phyloP scores from a whole-genome alignment of 2,113 vertebrate species.

The Grammomys surdaster region DNA sequence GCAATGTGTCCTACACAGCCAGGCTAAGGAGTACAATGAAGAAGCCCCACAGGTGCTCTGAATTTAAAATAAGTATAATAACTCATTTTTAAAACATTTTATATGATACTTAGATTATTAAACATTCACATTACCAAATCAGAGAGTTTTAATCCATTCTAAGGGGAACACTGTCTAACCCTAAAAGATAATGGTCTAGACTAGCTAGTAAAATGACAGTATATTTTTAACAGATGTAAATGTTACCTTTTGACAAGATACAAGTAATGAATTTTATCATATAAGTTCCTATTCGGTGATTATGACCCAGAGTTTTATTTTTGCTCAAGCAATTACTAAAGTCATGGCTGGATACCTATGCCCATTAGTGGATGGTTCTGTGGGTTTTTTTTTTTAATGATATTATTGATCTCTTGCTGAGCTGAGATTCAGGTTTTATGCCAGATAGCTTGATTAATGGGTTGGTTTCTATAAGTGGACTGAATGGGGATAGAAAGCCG shows the following conservation, averaged over 20 bases:
- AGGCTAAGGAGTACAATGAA: slow-evolving; percentile 46
- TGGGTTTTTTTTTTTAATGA: slow-evolving; percentile 84
- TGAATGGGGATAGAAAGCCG: slow-evolving; percentile 97
- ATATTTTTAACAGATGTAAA: slow-evolving; percentile 85
- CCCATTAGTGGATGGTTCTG: slow-evolving; percentile 85
- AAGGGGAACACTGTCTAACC: slow-evolving; percentile 71
- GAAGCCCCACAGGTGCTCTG: slow-evolving; percentile 67
- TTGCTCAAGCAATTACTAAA: slow-evolving; percentile 86
- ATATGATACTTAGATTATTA: slow-evolving; percentile 75
- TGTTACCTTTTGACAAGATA: slow-evolving; percentile 85
- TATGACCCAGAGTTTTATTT: slow-evolving; percentile 84
- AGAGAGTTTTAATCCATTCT: slow-evolving; percentile 68
- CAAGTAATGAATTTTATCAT: slow-evolving; percentile 84
- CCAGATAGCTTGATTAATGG: slow-evolving; percentile 99
- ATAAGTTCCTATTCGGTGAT: slow-evolving; percentile 82
- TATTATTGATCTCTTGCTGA: slow-evolving; percentile 99
- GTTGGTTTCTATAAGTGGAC: slow-evolving; percentile 98
- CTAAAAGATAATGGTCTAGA: slow-evolving; percentile 83
- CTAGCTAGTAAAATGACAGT: slow-evolving; percentile 83
- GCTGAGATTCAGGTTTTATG: slow-evolving; percentile 96
- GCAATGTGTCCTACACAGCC: background rate
- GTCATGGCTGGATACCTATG: slow-evolving; percentile 86
- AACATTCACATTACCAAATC: slow-evolving; percentile 75
- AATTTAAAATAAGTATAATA: slow-evolving; percentile 77
- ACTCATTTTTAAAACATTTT: slow-evolving; percentile 77